phyloP scores from a whole-genome alignment of 2,888 invertebrate genomes.

The Apamea epomidion region DNA sequence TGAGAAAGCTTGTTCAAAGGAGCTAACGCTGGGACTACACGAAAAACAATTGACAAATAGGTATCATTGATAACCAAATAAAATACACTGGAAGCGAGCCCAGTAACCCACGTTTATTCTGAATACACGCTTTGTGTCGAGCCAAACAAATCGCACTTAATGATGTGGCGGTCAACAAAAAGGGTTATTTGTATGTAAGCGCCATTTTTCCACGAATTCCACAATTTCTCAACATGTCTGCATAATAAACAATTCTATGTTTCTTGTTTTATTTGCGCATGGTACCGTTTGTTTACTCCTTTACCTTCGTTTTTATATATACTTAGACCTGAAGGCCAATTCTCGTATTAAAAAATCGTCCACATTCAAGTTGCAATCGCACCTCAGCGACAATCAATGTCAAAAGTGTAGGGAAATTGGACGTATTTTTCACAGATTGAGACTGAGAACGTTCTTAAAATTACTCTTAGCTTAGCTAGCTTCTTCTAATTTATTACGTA shows the following conservation, averaged over 20 bases:
- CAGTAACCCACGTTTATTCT: conserved; percentile 21
- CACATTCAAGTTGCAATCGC: too few species aligned
- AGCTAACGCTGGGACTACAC: background rate
- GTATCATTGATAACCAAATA: conserved; percentile 12
- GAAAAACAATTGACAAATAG: background rate
- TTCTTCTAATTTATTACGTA: too few species aligned
- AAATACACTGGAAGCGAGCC: background rate
- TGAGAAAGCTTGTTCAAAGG: background rate
- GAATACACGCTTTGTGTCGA: conserved; percentile 33
- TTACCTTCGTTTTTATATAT: background rate
- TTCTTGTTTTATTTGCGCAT: background rate
- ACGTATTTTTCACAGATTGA: too few species aligned
- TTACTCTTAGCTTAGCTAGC: too few species aligned
- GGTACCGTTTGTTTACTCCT: background rate
- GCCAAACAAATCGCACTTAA: conserved; percentile 45
- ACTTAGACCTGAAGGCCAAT: too few species aligned
- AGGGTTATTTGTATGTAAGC: conserved; percentile 8
- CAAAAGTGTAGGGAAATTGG: too few species aligned
- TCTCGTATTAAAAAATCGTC: too few species aligned
- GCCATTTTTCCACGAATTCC: conserved; percentile 27
- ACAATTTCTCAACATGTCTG: conserved; percentile 27
- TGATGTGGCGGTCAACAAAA: conserved; percentile 48
- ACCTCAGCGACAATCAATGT: too few species aligned
- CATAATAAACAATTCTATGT: conserved; percentile 8
- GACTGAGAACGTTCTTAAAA: too few species aligned